Evolutionary conservation across 92 coral and sea anemone genomes (phyloP), one percentile per base, ranked within the genome.

Genomic region (Paramuricea clavata): DNA sequence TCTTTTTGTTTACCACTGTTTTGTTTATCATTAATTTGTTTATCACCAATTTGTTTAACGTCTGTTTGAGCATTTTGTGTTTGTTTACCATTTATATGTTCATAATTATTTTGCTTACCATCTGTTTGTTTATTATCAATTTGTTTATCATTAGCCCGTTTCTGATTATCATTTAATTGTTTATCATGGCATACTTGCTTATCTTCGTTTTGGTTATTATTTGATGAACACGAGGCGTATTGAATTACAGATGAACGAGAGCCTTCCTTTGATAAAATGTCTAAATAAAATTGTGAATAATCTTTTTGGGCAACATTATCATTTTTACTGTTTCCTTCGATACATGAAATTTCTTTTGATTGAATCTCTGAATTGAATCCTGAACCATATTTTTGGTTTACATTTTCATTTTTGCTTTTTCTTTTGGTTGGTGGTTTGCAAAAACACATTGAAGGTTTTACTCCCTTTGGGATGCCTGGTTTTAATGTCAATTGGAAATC

Each of bases 401-500:
- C 21, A 60, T 9, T 22, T 25, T 27, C 39, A 65, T 33, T 65
- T 3, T 13, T 12, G 28, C 17, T 31, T 13, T 30, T 21, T 19
- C 1, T 54, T 27, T 25, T 2, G 35, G 34, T 3, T 26, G 68
- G 43, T 31, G 67, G 67, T 54, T 76, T 50, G 30, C 82, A 76
- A 2, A 76, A 76, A 52, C 82, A 76, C 19, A 76, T 5, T 30
- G 68, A 49, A 25, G 42, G 82, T 9, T 34, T 76, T 0, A 10
- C 68, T 27, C 64, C 68, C 1, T 59, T 76, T 30, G 67, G 39
- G 34, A n/a, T 31, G 39, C 47, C 68, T 19, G 68, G 15, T 54
- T 32, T 76, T 59, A 76, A 30, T 3, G 82, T 49, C 25, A 76
- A 42, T 32, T 76, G 60, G 25, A 74, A 19, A 43, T 74, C 41